Evolutionary conservation across 2,113 vertebrate genomes (phyloP).

Genomic region (Microcebus lehilahytsara): DNA sequence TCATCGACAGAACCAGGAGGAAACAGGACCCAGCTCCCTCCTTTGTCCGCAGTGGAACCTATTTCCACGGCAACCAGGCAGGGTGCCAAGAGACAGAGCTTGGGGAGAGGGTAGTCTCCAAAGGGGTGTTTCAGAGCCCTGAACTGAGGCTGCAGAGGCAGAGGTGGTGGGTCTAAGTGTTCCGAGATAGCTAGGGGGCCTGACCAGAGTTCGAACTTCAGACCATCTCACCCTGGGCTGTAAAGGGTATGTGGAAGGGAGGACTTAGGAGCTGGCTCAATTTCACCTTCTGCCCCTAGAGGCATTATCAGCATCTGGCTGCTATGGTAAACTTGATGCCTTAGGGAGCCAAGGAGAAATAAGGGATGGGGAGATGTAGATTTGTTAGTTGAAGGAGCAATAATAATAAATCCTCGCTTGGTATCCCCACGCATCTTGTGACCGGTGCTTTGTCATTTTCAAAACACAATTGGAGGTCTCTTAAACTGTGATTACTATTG

Average conservation of each 20-base stretch:
- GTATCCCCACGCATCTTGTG: background rate
- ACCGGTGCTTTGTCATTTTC: background rate
- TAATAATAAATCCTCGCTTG: conserved; percentile 28
- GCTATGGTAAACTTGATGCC: conserved; percentile 63
- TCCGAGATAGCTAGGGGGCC: background rate
- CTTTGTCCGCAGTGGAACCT: conserved; percentile 78
- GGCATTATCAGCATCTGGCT: conserved; percentile 65
- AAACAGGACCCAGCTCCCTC: conserved; percentile 71
- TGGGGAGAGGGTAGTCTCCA: conserved; percentile 3
- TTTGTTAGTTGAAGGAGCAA: conserved; percentile 16
- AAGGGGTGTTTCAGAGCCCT: conserved; percentile 8
- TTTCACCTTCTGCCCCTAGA: conserved; percentile 53
- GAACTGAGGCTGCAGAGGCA: background rate
- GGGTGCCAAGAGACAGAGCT: conserved; percentile 56
- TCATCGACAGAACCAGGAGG: conserved; percentile 60
- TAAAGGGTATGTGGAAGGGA: background rate
- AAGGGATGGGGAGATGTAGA: conserved; percentile 27
- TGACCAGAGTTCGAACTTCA: background rate
- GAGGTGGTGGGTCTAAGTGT: background rate
- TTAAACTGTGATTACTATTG: background rate
- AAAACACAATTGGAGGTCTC: background rate
- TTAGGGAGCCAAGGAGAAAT: conserved; percentile 48
- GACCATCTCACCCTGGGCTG: conserved; percentile 20
- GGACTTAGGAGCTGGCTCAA: conserved; percentile 33
- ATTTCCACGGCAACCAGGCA: conserved; percentile 74